Evolutionary conservation across 2,888 invertebrate species (phyloP).

Genomic region (Patella ulyssiponensis): DNA sequence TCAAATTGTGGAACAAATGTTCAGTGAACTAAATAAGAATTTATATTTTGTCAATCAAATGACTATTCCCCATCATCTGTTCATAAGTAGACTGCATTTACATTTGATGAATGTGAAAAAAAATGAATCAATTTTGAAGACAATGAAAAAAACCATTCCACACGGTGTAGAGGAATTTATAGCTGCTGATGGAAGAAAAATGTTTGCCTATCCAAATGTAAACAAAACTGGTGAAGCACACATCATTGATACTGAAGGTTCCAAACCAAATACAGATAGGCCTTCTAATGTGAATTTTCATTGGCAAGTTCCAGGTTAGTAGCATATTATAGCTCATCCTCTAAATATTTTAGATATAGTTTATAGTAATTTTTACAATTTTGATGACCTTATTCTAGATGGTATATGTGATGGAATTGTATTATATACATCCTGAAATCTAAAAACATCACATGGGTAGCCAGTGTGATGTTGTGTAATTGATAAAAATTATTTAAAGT

Average conservation of each 20-base stretch:
- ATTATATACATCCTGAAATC: too few species aligned
- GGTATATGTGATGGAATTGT: too few species aligned
- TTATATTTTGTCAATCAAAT: not conserved
- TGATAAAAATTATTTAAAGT: too few species aligned
- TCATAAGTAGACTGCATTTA: not conserved
- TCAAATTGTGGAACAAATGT: not conserved
- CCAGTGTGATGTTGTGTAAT: too few species aligned
- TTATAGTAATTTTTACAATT: too few species aligned
- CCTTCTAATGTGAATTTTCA: not conserved
- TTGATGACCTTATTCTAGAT: too few species aligned
- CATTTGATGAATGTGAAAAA: not conserved
- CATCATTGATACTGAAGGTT: not conserved
- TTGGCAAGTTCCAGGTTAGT: too few species aligned
- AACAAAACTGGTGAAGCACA: not conserved
- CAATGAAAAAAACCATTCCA: not conserved
- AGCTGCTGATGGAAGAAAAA: not conserved
- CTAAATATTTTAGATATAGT: too few species aligned
- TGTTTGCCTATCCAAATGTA: not conserved
- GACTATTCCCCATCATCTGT: not conserved
- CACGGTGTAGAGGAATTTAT: not conserved
- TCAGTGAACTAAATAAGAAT: not conserved
- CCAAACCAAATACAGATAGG: not conserved
- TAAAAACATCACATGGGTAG: too few species aligned
- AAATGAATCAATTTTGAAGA: not conserved
- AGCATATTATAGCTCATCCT: too few species aligned